Percentiles rank a stretch among this genome's conserved stretches.
phyloP scores from a whole-genome alignment of 92 coral and sea anemone species.

The Phenganax stokvisi region DNA sequence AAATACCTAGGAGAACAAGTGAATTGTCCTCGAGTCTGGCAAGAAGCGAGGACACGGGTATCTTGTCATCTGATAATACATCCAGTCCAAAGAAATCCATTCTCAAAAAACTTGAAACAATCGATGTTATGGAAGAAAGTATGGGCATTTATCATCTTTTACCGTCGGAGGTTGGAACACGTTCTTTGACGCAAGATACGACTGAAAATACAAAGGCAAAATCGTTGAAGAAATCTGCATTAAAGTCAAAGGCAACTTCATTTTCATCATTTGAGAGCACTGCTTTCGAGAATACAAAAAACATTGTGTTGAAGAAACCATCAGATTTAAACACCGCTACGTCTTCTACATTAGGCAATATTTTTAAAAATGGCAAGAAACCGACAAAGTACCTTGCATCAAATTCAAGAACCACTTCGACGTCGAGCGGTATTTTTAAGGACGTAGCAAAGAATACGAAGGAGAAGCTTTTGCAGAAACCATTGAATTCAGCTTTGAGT shows the following conservation, averaged over 20 bases:
- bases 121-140: neutral
- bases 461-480: no score
- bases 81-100: neutral
- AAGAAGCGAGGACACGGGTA: neutral
- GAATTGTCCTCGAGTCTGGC: neutral
- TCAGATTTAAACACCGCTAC: no score
- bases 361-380: no score
- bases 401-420: no score
- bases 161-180: neutral
- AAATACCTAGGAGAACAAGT: constrained; percentile 21
- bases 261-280: neutral
- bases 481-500: no score
- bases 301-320: no score
- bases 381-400: no score
- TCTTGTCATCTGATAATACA: neutral
- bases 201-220: neutral
- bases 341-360: no score
- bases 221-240: neutral
- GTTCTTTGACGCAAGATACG: neutral
- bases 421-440: no score
- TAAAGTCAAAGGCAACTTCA: neutral
- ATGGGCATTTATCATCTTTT: neutral
- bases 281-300: constrained; percentile 11
- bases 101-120: neutral
- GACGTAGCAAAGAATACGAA: no score